Conservation (phyloP, 2,113 vertebrate genomes). For the Microcebus griseorufus region DNA sequence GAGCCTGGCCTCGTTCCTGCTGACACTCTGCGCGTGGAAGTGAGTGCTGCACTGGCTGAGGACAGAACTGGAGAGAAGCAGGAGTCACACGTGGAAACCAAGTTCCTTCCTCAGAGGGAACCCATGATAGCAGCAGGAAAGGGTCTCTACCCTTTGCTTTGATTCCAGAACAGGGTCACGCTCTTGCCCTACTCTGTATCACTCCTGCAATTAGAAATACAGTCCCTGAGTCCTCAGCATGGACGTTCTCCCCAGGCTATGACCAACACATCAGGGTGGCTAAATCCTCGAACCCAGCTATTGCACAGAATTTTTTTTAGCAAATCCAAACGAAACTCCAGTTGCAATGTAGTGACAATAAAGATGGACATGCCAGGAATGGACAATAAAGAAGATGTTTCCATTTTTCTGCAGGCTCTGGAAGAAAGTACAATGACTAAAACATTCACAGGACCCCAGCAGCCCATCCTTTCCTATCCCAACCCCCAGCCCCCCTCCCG, state of each 20-base stretch:
- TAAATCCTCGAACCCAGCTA: background rate
- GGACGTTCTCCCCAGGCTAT: background rate
- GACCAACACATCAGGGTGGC: background rate
- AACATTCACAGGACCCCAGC: slow-evolving; percentile 73
- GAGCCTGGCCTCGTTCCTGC: background rate
- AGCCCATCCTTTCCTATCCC: slow-evolving; percentile 62
- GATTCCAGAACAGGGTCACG: background rate
- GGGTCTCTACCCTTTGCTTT: background rate
- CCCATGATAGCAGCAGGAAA: background rate
- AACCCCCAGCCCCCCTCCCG: slow-evolving; percentile 66
- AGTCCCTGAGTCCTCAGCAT: background rate
- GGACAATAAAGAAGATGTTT: slow-evolving; percentile 65
- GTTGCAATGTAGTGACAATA: slow-evolving; percentile 52
- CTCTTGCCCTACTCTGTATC: background rate
- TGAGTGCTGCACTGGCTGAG: background rate
- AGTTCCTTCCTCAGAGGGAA: background rate
- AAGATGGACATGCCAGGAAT: slow-evolving; percentile 64
- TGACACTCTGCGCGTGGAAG: background rate
- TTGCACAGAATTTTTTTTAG: slow-evolving; percentile 50
- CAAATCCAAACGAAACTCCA: slow-evolving; percentile 61
- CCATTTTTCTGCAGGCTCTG: slow-evolving; percentile 74
- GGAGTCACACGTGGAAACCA: background rate
- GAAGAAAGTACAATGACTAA: slow-evolving; percentile 66
- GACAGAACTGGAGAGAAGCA: background rate
- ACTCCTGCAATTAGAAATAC: background rate